These are phyloP conservation scores for Enteromius trimaculatus DNA, from an alignment of 2,797 vertebrate species.

Conservation along the genomic window DNA sequence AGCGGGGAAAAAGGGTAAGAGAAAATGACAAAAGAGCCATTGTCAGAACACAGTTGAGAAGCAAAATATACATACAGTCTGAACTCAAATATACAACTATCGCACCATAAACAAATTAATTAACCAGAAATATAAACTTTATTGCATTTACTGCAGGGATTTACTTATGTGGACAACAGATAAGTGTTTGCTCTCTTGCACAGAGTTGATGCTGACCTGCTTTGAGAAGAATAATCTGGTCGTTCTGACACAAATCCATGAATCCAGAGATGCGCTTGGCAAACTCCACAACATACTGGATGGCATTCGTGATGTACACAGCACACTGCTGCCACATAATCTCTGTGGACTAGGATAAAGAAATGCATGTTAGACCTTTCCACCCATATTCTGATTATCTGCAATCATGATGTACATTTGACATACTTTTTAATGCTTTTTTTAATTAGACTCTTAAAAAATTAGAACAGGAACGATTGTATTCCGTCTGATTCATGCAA, in stretches of 20 bases:
- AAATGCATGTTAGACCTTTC: slow-evolving; percentile 2
- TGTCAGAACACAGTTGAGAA: slow-evolving; percentile 43
- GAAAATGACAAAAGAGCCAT: slow-evolving; percentile 54
- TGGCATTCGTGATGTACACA: slow-evolving; percentile 88
- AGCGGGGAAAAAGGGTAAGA: slow-evolving; percentile 23
- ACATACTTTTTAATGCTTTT: slow-evolving; percentile 7
- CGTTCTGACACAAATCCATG: slow-evolving; percentile 94
- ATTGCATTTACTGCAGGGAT: neutral
- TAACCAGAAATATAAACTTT: neutral
- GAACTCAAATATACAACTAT: slow-evolving; percentile 8
- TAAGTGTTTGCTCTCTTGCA: neutral
- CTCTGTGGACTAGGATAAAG: slow-evolving; percentile 81
- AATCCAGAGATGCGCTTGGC: slow-evolving; percentile 92
- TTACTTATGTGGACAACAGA: slow-evolving; percentile 8
- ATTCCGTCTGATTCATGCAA: neutral
- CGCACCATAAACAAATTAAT: neutral
- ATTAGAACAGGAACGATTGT: neutral
- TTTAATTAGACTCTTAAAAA: slow-evolving; percentile 22
- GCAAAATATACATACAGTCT: neutral
- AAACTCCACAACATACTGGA: slow-evolving; percentile 94
- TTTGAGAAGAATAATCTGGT: slow-evolving; percentile 95
- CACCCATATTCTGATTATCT: neutral
- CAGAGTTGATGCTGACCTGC: slow-evolving; percentile 79
- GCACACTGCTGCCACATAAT: slow-evolving; percentile 91
- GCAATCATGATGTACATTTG: slow-evolving; percentile 25